Evolutionary conservation across 1,140 invertebrate genomes (phyloP).

Genomic region (Drosophila busckii): DNA sequence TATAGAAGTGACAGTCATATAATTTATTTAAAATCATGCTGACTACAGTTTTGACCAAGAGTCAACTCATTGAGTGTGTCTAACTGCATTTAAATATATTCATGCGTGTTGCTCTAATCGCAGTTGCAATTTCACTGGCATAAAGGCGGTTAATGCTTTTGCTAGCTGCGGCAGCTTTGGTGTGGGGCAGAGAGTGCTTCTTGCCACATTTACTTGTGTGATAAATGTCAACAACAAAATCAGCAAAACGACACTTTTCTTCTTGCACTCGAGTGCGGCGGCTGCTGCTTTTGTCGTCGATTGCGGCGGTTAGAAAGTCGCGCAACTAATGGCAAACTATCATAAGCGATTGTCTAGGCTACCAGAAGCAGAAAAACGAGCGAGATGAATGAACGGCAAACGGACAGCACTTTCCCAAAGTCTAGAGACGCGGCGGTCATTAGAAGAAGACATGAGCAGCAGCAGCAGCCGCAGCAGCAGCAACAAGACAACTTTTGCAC

Average conservation of each 20-base stretch:
- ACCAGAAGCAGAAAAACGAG: constrained; percentile 23
- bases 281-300: constrained; percentile 2
- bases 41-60: too few relatives aligned
- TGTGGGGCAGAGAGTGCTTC: too few relatives aligned
- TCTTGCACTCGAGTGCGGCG: too few relatives aligned
- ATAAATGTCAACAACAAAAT: constrained; percentile 53
- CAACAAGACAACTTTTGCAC: constrained; percentile 24
- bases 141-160: constrained; percentile 1
- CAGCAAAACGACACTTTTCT: constrained; percentile 50
- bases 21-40: too few relatives aligned
- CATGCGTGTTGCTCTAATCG: too few relatives aligned
- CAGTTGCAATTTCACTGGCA: constrained; percentile 15
- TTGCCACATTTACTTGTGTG: constrained; percentile 31
- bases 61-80: too few relatives aligned
- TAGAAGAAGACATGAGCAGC: constrained; percentile 45
- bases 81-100: too few relatives aligned
- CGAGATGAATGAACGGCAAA: constrained; percentile 1
- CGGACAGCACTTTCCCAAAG: constrained; percentile 31
- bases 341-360: constrained; percentile 44
- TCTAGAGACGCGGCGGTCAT: constrained; percentile 26
- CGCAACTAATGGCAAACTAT: constrained; percentile 54
- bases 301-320: constrained; percentile 63
- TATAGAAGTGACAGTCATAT: too few relatives aligned
- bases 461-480: constrained; percentile 18
- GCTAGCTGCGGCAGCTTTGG: too few relatives aligned